Percentiles rank a stretch among this genome's conserved stretches.
Evolutionary conservation across 2,888 invertebrate species (phyloP).

Genomic region (Sarcophaga rosellei): DNA sequence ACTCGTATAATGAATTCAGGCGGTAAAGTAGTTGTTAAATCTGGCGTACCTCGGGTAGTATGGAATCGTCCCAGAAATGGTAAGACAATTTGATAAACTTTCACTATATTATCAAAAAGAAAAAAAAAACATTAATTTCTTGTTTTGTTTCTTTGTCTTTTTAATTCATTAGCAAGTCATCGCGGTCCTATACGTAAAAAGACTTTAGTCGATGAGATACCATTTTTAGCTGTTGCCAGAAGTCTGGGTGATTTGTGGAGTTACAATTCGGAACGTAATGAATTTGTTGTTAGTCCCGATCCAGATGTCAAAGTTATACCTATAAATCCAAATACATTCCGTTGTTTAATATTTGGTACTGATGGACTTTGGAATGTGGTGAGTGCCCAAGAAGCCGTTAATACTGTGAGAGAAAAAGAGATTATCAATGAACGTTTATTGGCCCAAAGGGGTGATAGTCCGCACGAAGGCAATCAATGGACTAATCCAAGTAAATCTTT

Average conservation of each 20-base stretch:
- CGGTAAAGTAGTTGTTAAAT: constrained; percentile 89
- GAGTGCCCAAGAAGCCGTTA: constrained; percentile 90
- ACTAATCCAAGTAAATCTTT: constrained; percentile 95
- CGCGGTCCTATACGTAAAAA: constrained; percentile 93
- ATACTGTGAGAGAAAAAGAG: constrained; percentile 91
- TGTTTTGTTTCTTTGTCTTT: not conserved
- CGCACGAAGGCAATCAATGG: constrained; percentile 83
- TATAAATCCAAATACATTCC: constrained; percentile 89
- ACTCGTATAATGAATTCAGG: constrained; percentile 90
- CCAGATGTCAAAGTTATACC: constrained; percentile 95
- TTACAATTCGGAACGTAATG: constrained; percentile 93
- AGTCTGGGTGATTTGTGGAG: constrained; percentile 99
- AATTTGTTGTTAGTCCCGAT: constrained; percentile 98
- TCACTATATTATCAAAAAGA: not conserved
- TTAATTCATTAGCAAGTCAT: constrained; percentile 71
- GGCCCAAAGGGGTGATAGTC: constrained; percentile 78
- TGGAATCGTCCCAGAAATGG: constrained; percentile 96
- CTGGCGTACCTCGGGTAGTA: constrained; percentile 96
- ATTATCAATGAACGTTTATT: constrained; percentile 86
- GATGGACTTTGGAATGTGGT: constrained; percentile 99
- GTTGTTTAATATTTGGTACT: constrained; percentile 96
- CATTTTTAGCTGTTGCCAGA: constrained; percentile 97
- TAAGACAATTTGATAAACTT: constrained; percentile 43
- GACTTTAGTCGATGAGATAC: constrained; percentile 95
- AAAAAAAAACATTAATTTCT: not conserved